Evolutionary conservation across 2,797 vertebrate genomes (phyloP), one percentile per base, ranked within the genome.

Genomic region (Gymnothorax reevesii): DNA sequence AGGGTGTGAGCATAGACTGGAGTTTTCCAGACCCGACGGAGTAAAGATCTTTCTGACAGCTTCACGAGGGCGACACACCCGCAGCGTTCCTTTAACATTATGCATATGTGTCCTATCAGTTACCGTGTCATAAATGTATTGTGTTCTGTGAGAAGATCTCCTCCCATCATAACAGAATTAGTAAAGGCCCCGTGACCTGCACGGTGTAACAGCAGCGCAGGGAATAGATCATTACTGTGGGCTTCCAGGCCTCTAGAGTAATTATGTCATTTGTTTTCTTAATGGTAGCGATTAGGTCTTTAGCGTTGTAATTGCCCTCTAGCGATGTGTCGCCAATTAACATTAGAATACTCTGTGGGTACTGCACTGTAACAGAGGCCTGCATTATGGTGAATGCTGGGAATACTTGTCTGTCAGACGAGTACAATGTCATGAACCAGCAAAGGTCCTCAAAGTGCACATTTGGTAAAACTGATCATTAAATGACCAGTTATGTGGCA

Each of bases 401-500:
- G 87, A 88, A 88, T 88, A 33, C 84, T 88, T 88, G 94, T 89
- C 89, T 92, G 75, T 3, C 75, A 20, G 42, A 10, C 75, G 9
- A 92, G 95, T 95, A 94, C 91, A 91, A 95, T 91, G 90, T 93
- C 94, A 92, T 92, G 92, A 94, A 89, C 88, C 33, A 71, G n/a
- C 82, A 87, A 25, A 80, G 64, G 71, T 55, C 69, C 80, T 27
- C 57, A 25, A 33, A 64, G 20, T 13, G 75, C 71, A 42, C 25
- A 52, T 75, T 83, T 17, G 75, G 83, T 85, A 33, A 75, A 57
- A 27, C 64, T 27, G 52, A 12, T 62, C 57, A 52, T 83, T 55
- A 64, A 22, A 75, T 55, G 7, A 27, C 71, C 22, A 82, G 66
- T 57, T 85, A 5, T n/a, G 20, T 20, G 0, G 27, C 17, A 49